Evolutionary conservation across 1,140 invertebrate genomes (phyloP), one percentile per base, ranked within the genome.

Genomic region (Lepidotrigona ventralis): DNA sequence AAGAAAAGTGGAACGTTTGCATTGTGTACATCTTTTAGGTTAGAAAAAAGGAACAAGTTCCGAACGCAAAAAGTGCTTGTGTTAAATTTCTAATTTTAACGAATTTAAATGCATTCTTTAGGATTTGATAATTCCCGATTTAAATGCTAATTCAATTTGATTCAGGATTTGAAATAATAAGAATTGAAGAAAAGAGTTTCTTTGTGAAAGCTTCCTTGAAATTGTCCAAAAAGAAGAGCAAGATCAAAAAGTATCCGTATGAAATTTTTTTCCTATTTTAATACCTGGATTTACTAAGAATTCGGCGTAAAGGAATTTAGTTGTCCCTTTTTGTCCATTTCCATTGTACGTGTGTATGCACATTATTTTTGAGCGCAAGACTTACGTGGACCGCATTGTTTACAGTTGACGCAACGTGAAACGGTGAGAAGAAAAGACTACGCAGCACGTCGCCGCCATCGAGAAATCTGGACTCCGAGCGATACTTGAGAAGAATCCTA

Each of bases 321-420:
- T 60, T 46, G n/a, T 46, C 58, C 21, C 58, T 76, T 76, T n/a
- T 66, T 53, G 33, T 66, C 26, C 46, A 1, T 29, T 17, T 23
- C 14, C 26, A 33, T 66, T 77, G 19, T 66, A 64, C 19, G 39
- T 64, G 15, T 58, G 29, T 58, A 60, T 12, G 23, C 8, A 58
- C 19, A 14, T n/a, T 19, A 26, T 81, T 81, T 51, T 69, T 6
- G 17, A 69, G 64, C 51, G 15, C 56, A 15, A 11, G 46, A 64
- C 70, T 79, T 72, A 79, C 76, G 82, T 58, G 70, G 17, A 39
- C 58, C 54, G 68, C 68, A 72, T 79, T 83, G 82, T 83, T 87
- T 80, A 77, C 85, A 87, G 85, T 87, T 87, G 85, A 86, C 85
- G 86, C 66, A 87, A 51, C 68, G 71, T 26, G 72, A 74, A 80